Evolutionary conservation across 2,113 vertebrate species (phyloP), one percentile per base, ranked within the genome.

Genomic region (Leucopternis melanops): DNA sequence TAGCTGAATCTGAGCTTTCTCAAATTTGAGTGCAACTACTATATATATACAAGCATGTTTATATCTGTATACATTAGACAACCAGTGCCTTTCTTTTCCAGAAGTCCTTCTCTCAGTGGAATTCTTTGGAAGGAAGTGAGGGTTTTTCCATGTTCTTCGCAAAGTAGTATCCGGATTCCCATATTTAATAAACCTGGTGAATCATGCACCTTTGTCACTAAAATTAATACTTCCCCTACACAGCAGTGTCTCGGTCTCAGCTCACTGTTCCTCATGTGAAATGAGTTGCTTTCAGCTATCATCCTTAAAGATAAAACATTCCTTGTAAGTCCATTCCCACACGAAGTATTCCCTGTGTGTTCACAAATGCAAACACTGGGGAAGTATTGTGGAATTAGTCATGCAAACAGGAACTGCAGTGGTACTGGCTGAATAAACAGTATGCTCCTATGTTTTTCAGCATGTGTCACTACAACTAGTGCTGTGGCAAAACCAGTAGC

Each of bases 61-160:
- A n/a, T 95, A 88, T 91, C 71, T 92, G 38, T 77, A 52, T 70
- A 45, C 29, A 6, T 89, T 92, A 85, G 26, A 89, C 79, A 96
- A 97, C 92, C 73, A 86, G 97, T 97, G 97, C 97, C 98, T 98
- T 98, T 94, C 84, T 92, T 95, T 94, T 92, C 86, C 91, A 92
- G 83, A 82, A 95, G 74, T 85, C 86, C 74, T 82, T 69, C 82
- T 90, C 19, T 17, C 62, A 79, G 61, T 94, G 57, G 82, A 13
- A 85, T 80, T 90, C 80, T 38, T 96, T 81, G 38, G 40, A 92
- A 94, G 65, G 94, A 96, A 95, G 81, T 93, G 49, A 88, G 81
- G 45, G 25, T 13, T 92, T 84, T 94, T 90, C 57, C 49, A 8
- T 88, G 15, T 65, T 88, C 71, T 95, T 96, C 70, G 84, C 84